Evolutionary conservation across 2,113 vertebrate species (phyloP), one percentile per base, ranked within the genome.

Genomic region (Megaceryle torquata): DNA sequence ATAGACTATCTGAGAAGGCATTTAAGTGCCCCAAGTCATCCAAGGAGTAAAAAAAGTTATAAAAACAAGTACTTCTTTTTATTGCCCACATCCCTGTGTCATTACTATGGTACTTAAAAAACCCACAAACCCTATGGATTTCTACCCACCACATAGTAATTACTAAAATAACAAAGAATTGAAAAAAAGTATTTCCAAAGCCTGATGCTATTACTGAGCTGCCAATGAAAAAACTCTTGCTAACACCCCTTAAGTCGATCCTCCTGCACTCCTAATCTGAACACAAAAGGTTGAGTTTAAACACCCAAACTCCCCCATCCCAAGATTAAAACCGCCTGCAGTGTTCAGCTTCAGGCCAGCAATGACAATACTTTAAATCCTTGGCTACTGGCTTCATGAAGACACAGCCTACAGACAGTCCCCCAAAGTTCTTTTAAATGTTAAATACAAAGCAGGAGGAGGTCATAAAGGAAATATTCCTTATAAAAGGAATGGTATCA

Each of bases 211-310:
- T 97, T 95, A 94, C 71, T 91, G 53, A 89, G 70, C 89, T 82
- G 89, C 89, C 70, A 90, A 87, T 74, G 95, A 88, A 96, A 95
- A 96, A 88, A 72, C 39, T 77, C 35, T 89, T 37, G 56, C 39
- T 95, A 87, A 91, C 82, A 93, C 74, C 91, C 89, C 94, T 96
- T 83, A 78, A 53, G 14, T 92, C 94, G 93, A 91, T 87, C 67
- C 82, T 89, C 92, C 94, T 89, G 84, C 94, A 91, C 33, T 87
- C 78, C 78, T 97, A 97, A 98, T 98, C 96, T 97, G 96, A 97
- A 96, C 82, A 98, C 95, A 98, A 98, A 97, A 97, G 96, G 94
- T 75, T 95, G 72, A 70, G 84, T 96, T 98, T 97, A 94, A 97
- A 71, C 29, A 5, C 16, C 18, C 37, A 44, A 53, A 20, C 48